Evolutionary conservation across 2,797 vertebrate species (phyloP), one percentile per base, ranked within the genome.

Genomic region (Pangasius larnaudii): DNA sequence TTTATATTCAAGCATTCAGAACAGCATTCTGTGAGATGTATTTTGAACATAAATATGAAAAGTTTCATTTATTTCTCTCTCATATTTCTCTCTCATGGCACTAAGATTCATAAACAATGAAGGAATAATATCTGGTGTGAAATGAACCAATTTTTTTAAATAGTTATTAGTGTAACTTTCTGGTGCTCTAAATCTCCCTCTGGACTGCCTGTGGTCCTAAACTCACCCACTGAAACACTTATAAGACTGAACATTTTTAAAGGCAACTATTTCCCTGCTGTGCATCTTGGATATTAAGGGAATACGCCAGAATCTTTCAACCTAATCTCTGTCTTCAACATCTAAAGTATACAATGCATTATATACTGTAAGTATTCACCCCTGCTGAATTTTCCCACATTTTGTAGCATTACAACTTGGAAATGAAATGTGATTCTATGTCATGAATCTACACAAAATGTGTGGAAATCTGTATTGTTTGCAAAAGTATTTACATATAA

Each of bases 171-270:
- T 63, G 4, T 24, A 80, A 22, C 51, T 82, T 82, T 63, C 24
- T 82, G 58, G 58, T 9, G 24, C 24, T 22, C 33, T 18, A 42
- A 63, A 63, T 82, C 79, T 63, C 30, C 6, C 14, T 42, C 58
- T 82, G 36, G 79, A 63, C 36, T 63, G 79, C 58, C 79, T 42
- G 33, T 81, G 79, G 79, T 81, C 56, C 36, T 61, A 42, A n/a
- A 81, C 19, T 59, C 33, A 3, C 33, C 22, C 36, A 81, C 53
- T 81, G 33, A 59, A 59, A 53, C 75, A 78, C 72, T 74, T 74
- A 39, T n/a, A 51, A 49, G 46, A 46, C 39, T 74, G 69, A 27
- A 36, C 2, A 22, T 36, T 72, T 42, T 42, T 53, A 30, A 78
- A 3, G 18, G 30, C 51, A 81, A 27, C 19, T 1, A 81, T 13